Conservation (phyloP, 2,797 vertebrate species). For the Oophaga sylvatica region DNA sequence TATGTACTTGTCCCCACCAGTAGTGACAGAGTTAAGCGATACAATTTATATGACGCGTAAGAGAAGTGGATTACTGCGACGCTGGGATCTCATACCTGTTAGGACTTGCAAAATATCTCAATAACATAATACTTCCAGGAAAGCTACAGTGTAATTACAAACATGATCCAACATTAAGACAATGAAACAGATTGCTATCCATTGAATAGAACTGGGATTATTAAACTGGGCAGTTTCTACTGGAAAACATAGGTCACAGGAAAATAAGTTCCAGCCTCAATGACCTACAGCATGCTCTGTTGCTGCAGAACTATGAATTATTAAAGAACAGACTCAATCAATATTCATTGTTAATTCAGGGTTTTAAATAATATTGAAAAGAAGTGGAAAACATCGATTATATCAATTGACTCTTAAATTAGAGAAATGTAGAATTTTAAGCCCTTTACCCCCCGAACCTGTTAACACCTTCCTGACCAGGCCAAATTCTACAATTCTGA, state of each 20-base stretch:
- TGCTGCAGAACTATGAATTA: not conserved
- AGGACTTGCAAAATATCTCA: conserved; percentile 43
- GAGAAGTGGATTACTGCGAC: conserved; percentile 34
- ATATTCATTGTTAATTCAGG: not conserved
- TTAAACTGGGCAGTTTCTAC: not conserved
- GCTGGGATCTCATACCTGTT: conserved; percentile 17
- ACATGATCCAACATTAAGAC: not conserved
- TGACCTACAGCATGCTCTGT: not conserved
- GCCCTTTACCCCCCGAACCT: too few relatives aligned
- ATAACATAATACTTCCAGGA: conserved; percentile 21
- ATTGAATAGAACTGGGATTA: not conserved
- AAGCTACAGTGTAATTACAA: conserved; percentile 17
- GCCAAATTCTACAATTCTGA: too few relatives aligned
- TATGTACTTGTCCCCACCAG: not conserved
- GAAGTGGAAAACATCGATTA: too few relatives aligned
- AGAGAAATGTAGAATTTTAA: too few relatives aligned
- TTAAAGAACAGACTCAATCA: too few relatives aligned
- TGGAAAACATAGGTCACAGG: not conserved
- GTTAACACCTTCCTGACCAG: too few relatives aligned
- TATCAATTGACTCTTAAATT: too few relatives aligned
- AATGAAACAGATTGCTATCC: not conserved
- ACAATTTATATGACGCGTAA: not conserved
- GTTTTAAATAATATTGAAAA: too few relatives aligned
- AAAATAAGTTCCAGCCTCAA: not conserved
- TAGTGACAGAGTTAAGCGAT: conserved; percentile 6